Evolutionary conservation across 2,113 vertebrate genomes (phyloP), one percentile per base, ranked within the genome.

Genomic region (Seriola quinqueradiata): DNA sequence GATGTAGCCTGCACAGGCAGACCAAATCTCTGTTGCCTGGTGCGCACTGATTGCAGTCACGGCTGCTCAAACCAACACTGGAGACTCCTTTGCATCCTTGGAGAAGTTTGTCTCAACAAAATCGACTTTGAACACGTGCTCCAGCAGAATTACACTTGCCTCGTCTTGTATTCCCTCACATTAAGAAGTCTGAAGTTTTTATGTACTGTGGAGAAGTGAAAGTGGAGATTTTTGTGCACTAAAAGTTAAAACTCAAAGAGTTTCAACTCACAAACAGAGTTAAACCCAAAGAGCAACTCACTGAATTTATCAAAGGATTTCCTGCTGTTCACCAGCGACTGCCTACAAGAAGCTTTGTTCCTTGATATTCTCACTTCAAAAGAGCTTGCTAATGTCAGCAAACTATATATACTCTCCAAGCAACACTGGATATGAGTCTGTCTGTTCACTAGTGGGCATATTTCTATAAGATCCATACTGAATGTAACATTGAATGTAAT

Each of bases 211-310:
- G 59, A 50, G 55, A 75, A 63, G 11, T 44, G 9, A 70, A 85
- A 23, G 58, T 54, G 36, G 8, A 58, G 25, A 69, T 82, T 77
- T 77, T 42, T 46, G 32, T 52, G 55, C 17, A 21, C 10, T 57
- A 25, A 25, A 82, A 85, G 81, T 88, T 73, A 36, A 74, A 86
- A 44, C 59, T 77, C 8, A 84, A 57, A 77, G 59, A 79, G 54
- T 74, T 57, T 21, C n/a, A 55, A 14, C 61, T 64, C 63, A 59
- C 34, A n/a, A 19, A 46, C 52, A 63, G 32, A 83, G 48, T 73
- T 70, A 60, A 75, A 73, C 54, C 79, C 58, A 76, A 74, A 80
- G 32, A 67, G 34, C 0, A 57, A 48, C 54, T 69, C 69, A 38
- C 21, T 48, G 42, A 54, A 50, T 42, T 38, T 83, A 79, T 83